Conservation (phyloP, 1,140 invertebrate genomes). For the Hyles vespertilio region DNA sequence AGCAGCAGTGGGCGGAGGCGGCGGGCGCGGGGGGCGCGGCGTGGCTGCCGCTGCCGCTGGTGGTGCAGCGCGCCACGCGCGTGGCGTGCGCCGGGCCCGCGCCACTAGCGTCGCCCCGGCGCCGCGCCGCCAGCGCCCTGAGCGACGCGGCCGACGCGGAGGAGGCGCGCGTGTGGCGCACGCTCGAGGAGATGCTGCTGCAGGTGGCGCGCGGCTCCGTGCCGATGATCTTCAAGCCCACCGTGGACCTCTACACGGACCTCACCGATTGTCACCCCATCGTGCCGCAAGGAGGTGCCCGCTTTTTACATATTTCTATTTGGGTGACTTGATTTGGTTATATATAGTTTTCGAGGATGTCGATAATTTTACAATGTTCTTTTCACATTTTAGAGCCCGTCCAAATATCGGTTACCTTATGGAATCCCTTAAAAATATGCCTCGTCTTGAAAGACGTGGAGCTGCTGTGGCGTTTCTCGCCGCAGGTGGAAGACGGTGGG, state of each 20-base stretch:
- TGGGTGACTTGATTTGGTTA: slow-evolving; percentile 24
- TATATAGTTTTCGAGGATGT: slow-evolving; percentile 41
- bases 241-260: slow-evolving; percentile 82
- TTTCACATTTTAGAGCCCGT: slow-evolving; percentile 83
- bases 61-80: slow-evolving; percentile 80
- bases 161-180: slow-evolving; percentile 78
- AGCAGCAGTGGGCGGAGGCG: slow-evolving; percentile 76
- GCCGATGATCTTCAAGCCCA: slow-evolving; percentile 87
- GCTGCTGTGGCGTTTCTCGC: slow-evolving; percentile 86
- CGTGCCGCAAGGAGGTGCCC: slow-evolving; percentile 81
- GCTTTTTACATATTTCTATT: background rate
- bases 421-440: slow-evolving; percentile 88
- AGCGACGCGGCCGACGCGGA: slow-evolving; percentile 37
- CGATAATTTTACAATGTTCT: background rate
- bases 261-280: slow-evolving; percentile 82
- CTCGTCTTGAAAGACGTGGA: slow-evolving; percentile 84
- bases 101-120: slow-evolving; percentile 67
- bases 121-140: slow-evolving; percentile 63
- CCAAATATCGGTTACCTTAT: slow-evolving; percentile 84
- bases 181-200: slow-evolving; percentile 87
- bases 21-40: slow-evolving; percentile 73
- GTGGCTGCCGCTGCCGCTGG: slow-evolving; percentile 81
- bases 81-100: slow-evolving; percentile 79
- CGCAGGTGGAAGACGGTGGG: slow-evolving; percentile 58
- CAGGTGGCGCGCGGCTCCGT: slow-evolving; percentile 81